Conservation (phyloP, 2,888 invertebrate genomes). For the Apeira syringaria region DNA sequence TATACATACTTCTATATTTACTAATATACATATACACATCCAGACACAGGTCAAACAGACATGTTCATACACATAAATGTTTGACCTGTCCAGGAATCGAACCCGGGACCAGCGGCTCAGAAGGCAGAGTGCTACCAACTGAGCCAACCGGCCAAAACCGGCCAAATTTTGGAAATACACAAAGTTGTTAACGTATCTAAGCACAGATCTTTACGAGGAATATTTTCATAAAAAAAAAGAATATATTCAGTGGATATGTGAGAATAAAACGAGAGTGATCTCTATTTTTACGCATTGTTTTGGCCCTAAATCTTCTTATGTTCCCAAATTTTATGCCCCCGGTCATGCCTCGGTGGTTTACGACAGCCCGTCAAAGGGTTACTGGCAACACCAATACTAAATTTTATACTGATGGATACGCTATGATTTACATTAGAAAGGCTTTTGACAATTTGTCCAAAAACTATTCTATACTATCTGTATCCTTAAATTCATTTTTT, state of each 20-base stretch:
- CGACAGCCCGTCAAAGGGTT: slow-evolving; percentile 35
- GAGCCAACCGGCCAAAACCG: too few species aligned
- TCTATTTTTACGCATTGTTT: slow-evolving; percentile 22
- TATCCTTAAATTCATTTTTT: too few species aligned
- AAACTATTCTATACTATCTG: too few species aligned
- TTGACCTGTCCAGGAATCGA: too few species aligned
- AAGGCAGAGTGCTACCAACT: too few species aligned
- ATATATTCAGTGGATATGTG: slow-evolving; percentile 13
- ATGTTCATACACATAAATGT: too few species aligned
- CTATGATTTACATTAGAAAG: slow-evolving; percentile 23
- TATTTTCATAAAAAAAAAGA: slow-evolving; percentile 9
- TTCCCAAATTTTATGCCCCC: slow-evolving; percentile 35
- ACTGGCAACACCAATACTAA: slow-evolving; percentile 30
- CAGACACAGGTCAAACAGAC: too few species aligned
- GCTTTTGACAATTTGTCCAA: not conserved
- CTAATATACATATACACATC: too few species aligned
- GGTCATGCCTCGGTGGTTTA: slow-evolving; percentile 25
- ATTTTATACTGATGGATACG: slow-evolving; percentile 27
- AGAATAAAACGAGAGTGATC: slow-evolving; percentile 17
- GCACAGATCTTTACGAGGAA: not conserved
- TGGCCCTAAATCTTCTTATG: slow-evolving; percentile 21
- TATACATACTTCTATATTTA: too few species aligned
- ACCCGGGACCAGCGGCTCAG: too few species aligned
- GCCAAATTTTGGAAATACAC: too few species aligned
- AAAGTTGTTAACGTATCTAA: not conserved